Percentiles rank a stretch among this genome's conserved stretches.
phyloP scores from a whole-genome alignment of 1,140 invertebrate genomes.

The Dysdera silvatica region DNA sequence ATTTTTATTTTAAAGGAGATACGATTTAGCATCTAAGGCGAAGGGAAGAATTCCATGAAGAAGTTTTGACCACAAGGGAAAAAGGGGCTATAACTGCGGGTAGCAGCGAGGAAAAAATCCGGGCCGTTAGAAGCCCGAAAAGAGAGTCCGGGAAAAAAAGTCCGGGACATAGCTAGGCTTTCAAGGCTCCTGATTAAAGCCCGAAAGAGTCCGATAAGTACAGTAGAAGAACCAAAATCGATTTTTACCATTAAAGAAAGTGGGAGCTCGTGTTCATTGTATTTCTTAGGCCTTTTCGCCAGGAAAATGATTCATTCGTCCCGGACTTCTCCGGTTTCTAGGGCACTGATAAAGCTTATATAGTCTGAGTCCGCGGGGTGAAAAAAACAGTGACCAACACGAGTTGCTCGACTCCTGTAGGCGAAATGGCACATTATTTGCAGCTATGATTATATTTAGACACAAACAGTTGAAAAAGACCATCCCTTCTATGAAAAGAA shows the following conservation, averaged over 20 bases:
- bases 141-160: slow-evolving; percentile 21
- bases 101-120: slow-evolving; percentile 13
- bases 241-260: slow-evolving; percentile 31
- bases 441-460: too few relatives aligned
- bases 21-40: slow-evolving; percentile 25
- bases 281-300: slow-evolving; percentile 16
- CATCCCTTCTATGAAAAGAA: too few relatives aligned
- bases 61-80: slow-evolving; percentile 29
- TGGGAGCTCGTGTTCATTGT: slow-evolving; percentile 24
- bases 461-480: too few relatives aligned
- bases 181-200: slow-evolving; percentile 29
- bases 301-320: slow-evolving; percentile 22
- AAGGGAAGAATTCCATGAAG: slow-evolving; percentile 24
- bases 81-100: slow-evolving; percentile 22
- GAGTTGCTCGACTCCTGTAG: too few relatives aligned
- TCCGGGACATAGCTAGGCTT: slow-evolving; percentile 30
- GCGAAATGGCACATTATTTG: too few relatives aligned
- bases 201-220: slow-evolving; percentile 20
- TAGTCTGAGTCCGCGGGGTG: too few relatives aligned
- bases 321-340: slow-evolving; percentile 13
- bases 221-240: slow-evolving; percentile 24
- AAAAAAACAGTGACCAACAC: too few relatives aligned
- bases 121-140: neutral
- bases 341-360: too few relatives aligned
- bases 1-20: too few relatives aligned